Base-by-base conservation (phyloP, 2,113 vertebrate genomes). In the Corythoichthys intestinalis region DNA sequence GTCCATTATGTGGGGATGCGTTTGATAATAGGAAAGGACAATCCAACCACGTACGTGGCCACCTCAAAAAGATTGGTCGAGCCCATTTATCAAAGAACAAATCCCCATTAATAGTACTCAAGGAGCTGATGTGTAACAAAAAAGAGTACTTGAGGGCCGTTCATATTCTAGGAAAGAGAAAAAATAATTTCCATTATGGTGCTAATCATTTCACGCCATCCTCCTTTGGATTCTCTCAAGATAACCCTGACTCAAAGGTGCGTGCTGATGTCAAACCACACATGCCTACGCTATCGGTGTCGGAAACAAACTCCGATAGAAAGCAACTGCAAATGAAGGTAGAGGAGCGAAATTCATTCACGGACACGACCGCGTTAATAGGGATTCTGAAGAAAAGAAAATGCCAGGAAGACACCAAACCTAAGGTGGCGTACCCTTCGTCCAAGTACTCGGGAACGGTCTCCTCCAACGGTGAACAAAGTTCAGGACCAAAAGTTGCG, bases 1-100 rank as follows among this genome's bases (percentile, higher is more conserved):
- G 96, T 90, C 95, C 97, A 35, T 92, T 98, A 71, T 98, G 96
- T 85, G 94, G 96, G 74, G 96, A 96, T 81, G 94, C 94, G 86
- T 98, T 98, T 72, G 95, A 97, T 84, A 96, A 94, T 82, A 95
- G 96, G 92, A 98, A 94, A 85, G 96, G 96, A 77, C 93, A 98
- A 89, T 97, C 96, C 81, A 98, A 98, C 92, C 96, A 98, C 64
- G 95, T 97, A 86, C 93, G 96, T 83, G 96, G 96, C 85, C 96
- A 98, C 85, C 91, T 98, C 77, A 98, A 98, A 92, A 94, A 95
- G 85, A 93, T 98, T 74, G 95, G 96, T 63, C 94, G 94, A 92
- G 94, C 89, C 80, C 92, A 96, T 75, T 90, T 93, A 81, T 91
- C 95, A 1, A 93, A 94, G 44, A 94, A 91, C 87, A 98, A 96